Conservation (phyloP, 2,113 vertebrate genomes). For the Xiphias gladius region DNA sequence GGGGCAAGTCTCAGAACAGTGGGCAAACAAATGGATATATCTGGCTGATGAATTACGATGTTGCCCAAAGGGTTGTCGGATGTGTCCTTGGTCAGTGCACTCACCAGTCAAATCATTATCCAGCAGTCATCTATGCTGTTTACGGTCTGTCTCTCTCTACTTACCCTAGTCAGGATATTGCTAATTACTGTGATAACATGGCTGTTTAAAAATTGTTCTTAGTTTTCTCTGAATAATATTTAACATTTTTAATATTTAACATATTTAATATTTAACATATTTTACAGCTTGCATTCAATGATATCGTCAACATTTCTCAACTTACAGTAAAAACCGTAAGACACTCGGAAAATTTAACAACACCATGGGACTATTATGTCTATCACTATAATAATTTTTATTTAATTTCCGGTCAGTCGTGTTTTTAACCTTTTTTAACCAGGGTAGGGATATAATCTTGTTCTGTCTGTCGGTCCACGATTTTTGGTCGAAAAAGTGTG, state of each 20-base stretch:
- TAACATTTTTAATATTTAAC: too few species aligned
- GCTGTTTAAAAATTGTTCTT: neutral
- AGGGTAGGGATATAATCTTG: too few species aligned
- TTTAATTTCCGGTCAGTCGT: too few species aligned
- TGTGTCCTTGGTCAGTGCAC: slow-evolving; percentile 31
- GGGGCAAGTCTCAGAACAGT: slow-evolving; percentile 22
- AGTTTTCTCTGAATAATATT: neutral
- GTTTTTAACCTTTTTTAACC: too few species aligned
- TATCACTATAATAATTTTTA: too few species aligned
- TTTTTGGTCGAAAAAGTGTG: too few species aligned
- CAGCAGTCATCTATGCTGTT: slow-evolving; percentile 39
- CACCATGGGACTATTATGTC: neutral
- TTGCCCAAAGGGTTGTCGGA: slow-evolving; percentile 56
- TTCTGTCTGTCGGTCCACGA: too few species aligned
- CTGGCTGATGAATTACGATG: slow-evolving; percentile 53
- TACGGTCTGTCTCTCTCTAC: slow-evolving; percentile 17
- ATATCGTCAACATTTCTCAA: neutral
- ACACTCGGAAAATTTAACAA: neutral
- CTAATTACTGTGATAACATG: slow-evolving; percentile 5
- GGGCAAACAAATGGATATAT: slow-evolving; percentile 39
- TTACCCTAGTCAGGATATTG: slow-evolving; percentile 10
- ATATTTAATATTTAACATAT: too few species aligned
- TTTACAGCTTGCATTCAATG: neutral
- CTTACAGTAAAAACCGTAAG: neutral
- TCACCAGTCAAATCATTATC: slow-evolving; percentile 51